Conservation (phyloP, 1,140 invertebrate genomes). For the Drosophila subobscura region DNA sequence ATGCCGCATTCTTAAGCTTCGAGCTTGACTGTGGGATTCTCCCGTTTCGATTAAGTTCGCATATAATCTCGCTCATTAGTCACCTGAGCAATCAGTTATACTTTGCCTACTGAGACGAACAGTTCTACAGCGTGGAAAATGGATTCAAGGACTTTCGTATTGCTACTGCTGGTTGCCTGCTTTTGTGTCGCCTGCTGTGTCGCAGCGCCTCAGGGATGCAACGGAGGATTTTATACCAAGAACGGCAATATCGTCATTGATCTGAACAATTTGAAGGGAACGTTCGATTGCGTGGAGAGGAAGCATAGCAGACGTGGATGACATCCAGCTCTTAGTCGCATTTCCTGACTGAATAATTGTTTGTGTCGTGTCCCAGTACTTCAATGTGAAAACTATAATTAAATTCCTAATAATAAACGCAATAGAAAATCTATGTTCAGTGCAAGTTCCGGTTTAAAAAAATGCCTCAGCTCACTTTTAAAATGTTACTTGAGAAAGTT, state of each 20-base stretch:
- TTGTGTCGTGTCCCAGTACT: no score
- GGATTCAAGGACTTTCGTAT: conserved; percentile 11
- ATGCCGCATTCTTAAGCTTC: conserved; percentile 16
- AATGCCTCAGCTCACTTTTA: no score
- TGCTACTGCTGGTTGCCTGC: conserved; percentile 25
- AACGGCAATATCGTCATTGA: conserved; percentile 58
- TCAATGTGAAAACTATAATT: no score
- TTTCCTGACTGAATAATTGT: no score
- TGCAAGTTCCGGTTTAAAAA: no score
- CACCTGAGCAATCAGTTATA: conserved; percentile 26
- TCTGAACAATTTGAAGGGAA: conserved; percentile 14
- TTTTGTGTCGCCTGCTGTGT: conserved; percentile 5
- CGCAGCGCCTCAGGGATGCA: conserved; percentile 42
- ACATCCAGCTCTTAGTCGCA: background rate
- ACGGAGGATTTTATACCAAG: conserved; percentile 29
- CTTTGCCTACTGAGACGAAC: conserved; percentile 17
- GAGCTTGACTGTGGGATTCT: conserved; percentile 58
- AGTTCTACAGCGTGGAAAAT: conserved; percentile 26
- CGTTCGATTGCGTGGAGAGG: conserved; percentile 37
- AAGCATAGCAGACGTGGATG: conserved; percentile 45
- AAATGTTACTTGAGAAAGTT: no score
- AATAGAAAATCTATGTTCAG: conserved; percentile 20
- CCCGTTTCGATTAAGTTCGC: conserved; percentile 31
- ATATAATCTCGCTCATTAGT: conserved; percentile 45
- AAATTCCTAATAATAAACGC: no score